A percentile compares a stretch with the other conserved stretches of the same genome.
phyloP scores from a whole-genome alignment of 2,113 vertebrate genomes.

The Chrysochloris asiatica region DNA sequence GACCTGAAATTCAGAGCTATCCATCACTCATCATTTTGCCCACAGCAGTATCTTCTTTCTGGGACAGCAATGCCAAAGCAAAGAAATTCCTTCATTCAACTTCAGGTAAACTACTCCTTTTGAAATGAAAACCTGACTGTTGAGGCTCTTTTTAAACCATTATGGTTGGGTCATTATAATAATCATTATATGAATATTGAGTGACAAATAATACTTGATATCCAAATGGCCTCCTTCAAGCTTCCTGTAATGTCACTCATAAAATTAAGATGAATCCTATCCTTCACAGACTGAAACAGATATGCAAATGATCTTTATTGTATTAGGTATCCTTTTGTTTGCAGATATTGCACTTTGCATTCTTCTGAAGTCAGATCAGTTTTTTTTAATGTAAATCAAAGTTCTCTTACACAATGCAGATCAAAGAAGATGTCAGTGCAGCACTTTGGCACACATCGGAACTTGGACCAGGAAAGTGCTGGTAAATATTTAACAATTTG shows the following conservation, averaged over 20 bases:
- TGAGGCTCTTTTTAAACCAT: slow-evolving; percentile 46
- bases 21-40: neutral
- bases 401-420: slow-evolving; percentile 4
- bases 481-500: neutral
- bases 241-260: slow-evolving; percentile 5
- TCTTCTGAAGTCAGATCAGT: neutral
- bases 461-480: neutral
- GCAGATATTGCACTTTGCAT: neutral
- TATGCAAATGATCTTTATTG: neutral
- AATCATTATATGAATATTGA: slow-evolving; percentile 51
- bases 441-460: neutral
- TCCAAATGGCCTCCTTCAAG: slow-evolving; percentile 48
- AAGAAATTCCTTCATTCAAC: slow-evolving; percentile 42
- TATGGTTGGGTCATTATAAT: slow-evolving; percentile 53
- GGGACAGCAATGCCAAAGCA: slow-evolving; percentile 31
- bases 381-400: slow-evolving; percentile 8
- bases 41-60: neutral
- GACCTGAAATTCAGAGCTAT: neutral
- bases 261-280: slow-evolving; percentile 3
- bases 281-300: neutral
- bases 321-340: slow-evolving; percentile 24
- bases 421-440: neutral
- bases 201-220: slow-evolving; percentile 57
- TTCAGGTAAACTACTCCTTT: slow-evolving; percentile 52
- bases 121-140: slow-evolving; percentile 51